Evolutionary conservation across 2,888 invertebrate genomes (phyloP).

Genomic region (Pharmacophagus antenor): DNA sequence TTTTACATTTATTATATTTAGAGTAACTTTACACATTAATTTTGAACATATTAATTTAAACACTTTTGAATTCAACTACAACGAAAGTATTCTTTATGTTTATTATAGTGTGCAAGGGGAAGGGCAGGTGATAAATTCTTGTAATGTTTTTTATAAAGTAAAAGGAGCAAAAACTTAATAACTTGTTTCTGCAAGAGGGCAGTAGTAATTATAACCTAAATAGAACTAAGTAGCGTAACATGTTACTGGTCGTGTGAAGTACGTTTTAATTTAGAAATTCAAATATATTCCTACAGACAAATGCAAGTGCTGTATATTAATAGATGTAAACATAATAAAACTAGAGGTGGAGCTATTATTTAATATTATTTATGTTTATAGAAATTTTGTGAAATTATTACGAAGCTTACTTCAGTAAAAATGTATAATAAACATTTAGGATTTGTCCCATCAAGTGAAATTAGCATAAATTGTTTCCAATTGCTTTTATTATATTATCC

Average conservation of each 20-base stretch:
- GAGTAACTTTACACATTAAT: too few relatives aligned
- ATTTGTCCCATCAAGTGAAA: too few relatives aligned
- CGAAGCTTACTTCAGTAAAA: too few relatives aligned
- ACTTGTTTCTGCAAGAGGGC: not conserved
- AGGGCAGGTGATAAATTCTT: constrained; percentile 18
- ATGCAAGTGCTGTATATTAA: not conserved
- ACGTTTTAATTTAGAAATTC: not conserved
- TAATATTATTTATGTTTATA: too few relatives aligned
- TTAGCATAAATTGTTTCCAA: too few relatives aligned
- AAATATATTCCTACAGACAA: not conserved
- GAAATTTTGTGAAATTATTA: too few relatives aligned
- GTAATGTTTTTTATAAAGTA: not conserved
- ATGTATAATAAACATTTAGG: too few relatives aligned
- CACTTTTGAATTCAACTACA: not conserved
- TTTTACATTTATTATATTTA: too few relatives aligned
- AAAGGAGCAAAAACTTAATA: not conserved
- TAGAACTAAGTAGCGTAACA: not conserved
- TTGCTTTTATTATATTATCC: too few relatives aligned
- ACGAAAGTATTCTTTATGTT: not conserved
- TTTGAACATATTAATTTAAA: too few relatives aligned
- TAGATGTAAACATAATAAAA: not conserved
- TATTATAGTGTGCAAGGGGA: not conserved
- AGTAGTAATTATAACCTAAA: not conserved
- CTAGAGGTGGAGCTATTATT: too few relatives aligned
- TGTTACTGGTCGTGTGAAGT: not conserved